phyloP scores from a whole-genome alignment of 2,113 vertebrate species.

The Genyomyrus donnyi region DNA sequence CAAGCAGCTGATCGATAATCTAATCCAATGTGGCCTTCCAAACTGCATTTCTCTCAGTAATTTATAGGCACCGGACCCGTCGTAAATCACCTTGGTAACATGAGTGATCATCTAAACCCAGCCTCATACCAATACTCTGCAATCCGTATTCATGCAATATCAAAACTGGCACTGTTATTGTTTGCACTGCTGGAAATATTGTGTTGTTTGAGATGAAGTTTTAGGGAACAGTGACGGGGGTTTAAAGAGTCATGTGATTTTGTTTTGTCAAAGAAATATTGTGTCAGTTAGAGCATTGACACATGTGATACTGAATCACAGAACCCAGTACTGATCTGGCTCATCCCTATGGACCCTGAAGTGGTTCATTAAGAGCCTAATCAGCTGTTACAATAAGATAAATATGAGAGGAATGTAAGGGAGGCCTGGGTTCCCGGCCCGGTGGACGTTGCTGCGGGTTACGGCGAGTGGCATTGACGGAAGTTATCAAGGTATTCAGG shows the following conservation, averaged over 20 bases:
- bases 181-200: neutral
- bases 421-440: neutral
- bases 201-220: neutral
- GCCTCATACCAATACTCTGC: neutral
- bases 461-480: neutral
- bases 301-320: neutral
- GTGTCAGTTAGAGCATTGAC: neutral
- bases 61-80: neutral
- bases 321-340: neutral
- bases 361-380: neutral
- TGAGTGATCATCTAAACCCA: neutral
- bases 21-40: neutral
- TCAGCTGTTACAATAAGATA: neutral
- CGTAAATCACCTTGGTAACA: neutral
- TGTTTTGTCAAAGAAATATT: neutral
- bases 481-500: neutral
- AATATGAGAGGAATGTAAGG: neutral
- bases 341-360: neutral
- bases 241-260: neutral
- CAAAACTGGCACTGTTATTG: neutral
- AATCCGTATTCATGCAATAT: neutral
- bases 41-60: neutral
- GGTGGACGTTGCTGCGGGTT: neutral
- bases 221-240: neutral
- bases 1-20: neutral